Conservation (phyloP, 2,113 vertebrate genomes). For the Brachirus orientalis region DNA sequence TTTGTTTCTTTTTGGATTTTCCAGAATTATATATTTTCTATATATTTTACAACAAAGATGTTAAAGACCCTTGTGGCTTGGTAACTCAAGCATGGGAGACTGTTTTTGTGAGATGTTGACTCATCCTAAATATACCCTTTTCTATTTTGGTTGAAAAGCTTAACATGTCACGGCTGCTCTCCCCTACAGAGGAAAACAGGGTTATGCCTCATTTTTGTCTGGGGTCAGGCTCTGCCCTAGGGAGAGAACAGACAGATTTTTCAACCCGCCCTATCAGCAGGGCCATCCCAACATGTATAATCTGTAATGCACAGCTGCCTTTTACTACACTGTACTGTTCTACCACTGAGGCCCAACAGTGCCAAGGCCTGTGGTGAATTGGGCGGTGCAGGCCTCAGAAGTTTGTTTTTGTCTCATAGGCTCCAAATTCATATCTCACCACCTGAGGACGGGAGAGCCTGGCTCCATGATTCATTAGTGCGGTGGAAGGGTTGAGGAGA, state of each 20-base stretch:
- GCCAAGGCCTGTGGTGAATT: constrained; percentile 62
- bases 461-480: constrained; percentile 33
- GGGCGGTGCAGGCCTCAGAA: constrained; percentile 61
- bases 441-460: constrained; percentile 63
- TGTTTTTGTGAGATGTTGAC: constrained; percentile 73
- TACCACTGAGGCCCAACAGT: constrained; percentile 63
- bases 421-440: constrained; percentile 65
- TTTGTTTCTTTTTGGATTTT: constrained; percentile 39
- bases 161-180: constrained; percentile 70
- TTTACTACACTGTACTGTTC: constrained; percentile 63
- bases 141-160: constrained; percentile 69
- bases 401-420: constrained; percentile 68
- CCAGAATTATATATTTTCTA: constrained; percentile 38
- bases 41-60: constrained; percentile 60
- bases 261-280: constrained; percentile 60
- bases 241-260: constrained; percentile 48
- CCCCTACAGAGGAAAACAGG: constrained; percentile 70
- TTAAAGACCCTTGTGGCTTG: constrained; percentile 72
- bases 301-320: constrained; percentile 66
- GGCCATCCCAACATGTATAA: constrained; percentile 65
- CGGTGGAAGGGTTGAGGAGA: constrained; percentile 10
- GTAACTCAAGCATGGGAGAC: constrained; percentile 63
- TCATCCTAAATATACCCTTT: constrained; percentile 69
- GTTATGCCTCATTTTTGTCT: constrained; percentile 63
- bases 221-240: constrained; percentile 72